Evolutionary conservation across 2,888 invertebrate species (phyloP), one percentile per base, ranked within the genome.

Genomic region (Conchocele bisecta): DNA sequence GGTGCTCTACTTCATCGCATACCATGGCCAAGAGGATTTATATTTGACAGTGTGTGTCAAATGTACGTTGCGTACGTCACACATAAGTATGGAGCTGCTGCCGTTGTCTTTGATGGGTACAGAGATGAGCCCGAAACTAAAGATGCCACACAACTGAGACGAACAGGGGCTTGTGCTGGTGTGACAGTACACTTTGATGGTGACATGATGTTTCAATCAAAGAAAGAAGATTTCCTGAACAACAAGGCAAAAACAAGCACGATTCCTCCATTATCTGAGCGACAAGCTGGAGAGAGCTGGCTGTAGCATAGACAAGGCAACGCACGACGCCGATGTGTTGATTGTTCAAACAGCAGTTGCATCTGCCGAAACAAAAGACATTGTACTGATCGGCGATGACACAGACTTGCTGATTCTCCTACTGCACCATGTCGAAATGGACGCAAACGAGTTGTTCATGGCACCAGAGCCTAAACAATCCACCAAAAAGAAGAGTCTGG

Each of bases 381-480:
- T 78, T 26, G 59, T 48, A 26, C 51, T 85, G 2, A 66, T 85
- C 22, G 86, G 83, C 15, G 84, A 85, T 60, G 85, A 86, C 56
- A 86, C 83, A 24, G 83, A 85, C 58, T 56, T 86, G 13, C 70
- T 85, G 2, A 78, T 82, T 5, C 66, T 84, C 1, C 64, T 86
- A 13, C 75, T 72, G 24, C 70, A 70, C 48, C 78, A 83, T 63
- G 68, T 71, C 26, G 56, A 66, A 3, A 13, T 11, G 17, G 17
- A 59, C 3, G 11, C 15, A 15, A 51, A 11, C 60, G 64, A 44
- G 11, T 59, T 17, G 76, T 77, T 44, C 61, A 76, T 28, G 15
- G 70, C 11, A 24, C 29, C 35, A 73, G 73, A 17, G 66, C 73
- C 65, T 68, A 79, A 37, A 24, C 20, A n/a, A 31, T n/a, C 31